phyloP scores from a whole-genome alignment of 1,140 invertebrate species.

The Araneus ventricosus region DNA sequence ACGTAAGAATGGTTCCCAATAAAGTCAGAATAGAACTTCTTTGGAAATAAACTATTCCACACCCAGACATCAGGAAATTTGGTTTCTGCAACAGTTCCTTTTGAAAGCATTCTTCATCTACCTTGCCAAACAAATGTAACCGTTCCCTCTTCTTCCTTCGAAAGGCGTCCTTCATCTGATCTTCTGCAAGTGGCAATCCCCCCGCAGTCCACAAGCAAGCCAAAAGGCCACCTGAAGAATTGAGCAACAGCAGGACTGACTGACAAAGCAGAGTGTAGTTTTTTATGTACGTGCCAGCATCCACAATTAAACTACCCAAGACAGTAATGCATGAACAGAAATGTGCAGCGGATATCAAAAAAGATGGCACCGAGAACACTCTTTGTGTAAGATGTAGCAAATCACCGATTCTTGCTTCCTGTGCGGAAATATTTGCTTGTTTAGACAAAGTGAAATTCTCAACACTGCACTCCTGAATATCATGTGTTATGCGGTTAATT shows the following conservation, averaged over 20 bases:
- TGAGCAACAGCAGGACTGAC: background rate
- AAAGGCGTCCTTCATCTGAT: background rate
- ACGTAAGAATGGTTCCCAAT: background rate
- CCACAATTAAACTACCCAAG: background rate
- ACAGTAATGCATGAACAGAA: background rate
- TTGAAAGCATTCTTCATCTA: background rate
- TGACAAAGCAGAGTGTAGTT: accelerated
- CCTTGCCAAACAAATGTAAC: background rate
- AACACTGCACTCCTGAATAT: background rate
- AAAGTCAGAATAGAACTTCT: background rate
- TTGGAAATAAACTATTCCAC: background rate
- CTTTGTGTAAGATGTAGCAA: background rate
- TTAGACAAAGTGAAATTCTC: background rate
- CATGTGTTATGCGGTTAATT: background rate
- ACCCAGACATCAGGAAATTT: background rate
- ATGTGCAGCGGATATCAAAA: background rate
- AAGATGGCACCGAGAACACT: background rate
- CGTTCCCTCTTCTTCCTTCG: background rate
- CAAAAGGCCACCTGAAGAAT: background rate
- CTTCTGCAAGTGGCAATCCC: background rate
- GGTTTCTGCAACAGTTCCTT: background rate
- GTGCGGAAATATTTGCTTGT: background rate
- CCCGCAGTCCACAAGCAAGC: background rate
- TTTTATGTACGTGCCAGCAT: too few species aligned
- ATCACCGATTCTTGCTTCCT: background rate